Conservation (phyloP, 2,113 vertebrate genomes). For the Eonycteris spelaea region DNA sequence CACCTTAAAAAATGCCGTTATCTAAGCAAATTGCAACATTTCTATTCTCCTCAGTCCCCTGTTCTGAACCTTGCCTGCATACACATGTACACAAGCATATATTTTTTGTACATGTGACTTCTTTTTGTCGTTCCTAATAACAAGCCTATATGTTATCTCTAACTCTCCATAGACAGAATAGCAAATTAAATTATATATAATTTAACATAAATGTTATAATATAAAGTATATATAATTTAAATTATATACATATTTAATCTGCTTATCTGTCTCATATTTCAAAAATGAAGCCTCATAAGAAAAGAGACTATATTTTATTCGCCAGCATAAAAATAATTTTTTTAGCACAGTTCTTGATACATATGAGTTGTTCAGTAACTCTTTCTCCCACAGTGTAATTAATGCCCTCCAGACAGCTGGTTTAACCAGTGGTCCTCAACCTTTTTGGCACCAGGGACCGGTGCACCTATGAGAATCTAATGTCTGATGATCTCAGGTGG, state of each 20-base stretch:
- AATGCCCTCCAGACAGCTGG: neutral
- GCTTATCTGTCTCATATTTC: neutral
- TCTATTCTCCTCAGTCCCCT: neutral
- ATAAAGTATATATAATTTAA: no score
- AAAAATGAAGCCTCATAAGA: neutral
- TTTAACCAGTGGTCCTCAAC: neutral
- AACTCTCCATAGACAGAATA: no score
- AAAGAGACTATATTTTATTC: neutral
- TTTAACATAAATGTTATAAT: no score
- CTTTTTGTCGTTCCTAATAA: neutral
- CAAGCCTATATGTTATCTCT: neutral
- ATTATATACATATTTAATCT: neutral
- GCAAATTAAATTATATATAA: no score
- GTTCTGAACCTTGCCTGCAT: neutral
- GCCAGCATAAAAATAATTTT: neutral
- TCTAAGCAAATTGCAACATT: neutral
- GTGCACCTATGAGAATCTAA: no score
- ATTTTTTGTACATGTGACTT: neutral
- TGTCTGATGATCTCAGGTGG: no score
- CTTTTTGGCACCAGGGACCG: no score
- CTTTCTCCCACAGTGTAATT: neutral
- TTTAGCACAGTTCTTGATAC: neutral
- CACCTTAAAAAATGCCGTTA: neutral
- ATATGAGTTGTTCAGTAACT: neutral
- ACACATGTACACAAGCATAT: neutral